A percentile compares a stretch with the other conserved stretches of the same genome.
These are phyloP conservation scores for Grapholita molesta DNA, from an alignment of 1,140 invertebrate genomes.

Conservation along the genomic window DNA sequence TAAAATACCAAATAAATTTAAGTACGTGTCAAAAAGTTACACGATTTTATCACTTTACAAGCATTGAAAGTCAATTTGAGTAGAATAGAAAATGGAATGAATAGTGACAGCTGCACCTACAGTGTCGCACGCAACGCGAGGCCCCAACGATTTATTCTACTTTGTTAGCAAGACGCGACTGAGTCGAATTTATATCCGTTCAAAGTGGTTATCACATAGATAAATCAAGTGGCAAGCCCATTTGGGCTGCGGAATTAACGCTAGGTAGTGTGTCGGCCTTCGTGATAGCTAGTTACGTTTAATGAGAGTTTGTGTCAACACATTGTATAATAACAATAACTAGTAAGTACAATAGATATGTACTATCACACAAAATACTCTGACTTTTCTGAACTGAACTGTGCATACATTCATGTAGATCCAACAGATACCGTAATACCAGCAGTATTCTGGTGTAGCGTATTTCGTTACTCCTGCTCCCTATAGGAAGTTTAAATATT, in stretches of 20 bases:
- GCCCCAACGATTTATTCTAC: conserved; percentile 60
- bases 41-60: not conserved
- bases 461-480: too few species aligned
- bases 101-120: conserved; percentile 45
- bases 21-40: not conserved
- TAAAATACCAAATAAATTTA: too few species aligned
- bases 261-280: not conserved
- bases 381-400: too few species aligned
- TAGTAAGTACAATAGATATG: too few species aligned
- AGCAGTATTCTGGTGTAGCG: too few species aligned
- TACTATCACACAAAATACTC: too few species aligned
- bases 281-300: not conserved
- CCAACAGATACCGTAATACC: too few species aligned
- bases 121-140: conserved; percentile 45
- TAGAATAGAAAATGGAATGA: conserved; percentile 36
- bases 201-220: conserved; percentile 18
- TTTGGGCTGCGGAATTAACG: conserved; percentile 13
- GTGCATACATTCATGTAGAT: too few species aligned
- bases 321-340: too few species aligned
- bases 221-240: conserved; percentile 14
- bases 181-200: conserved; percentile 16
- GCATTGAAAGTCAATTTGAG: conserved; percentile 18
- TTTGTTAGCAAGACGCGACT: conserved; percentile 33
- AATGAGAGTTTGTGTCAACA: not conserved
- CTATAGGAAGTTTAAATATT: too few species aligned